Evolutionary conservation across 2,888 invertebrate species (phyloP), one percentile per base, ranked within the genome.

Genomic region (Netelia fuscicornis): DNA sequence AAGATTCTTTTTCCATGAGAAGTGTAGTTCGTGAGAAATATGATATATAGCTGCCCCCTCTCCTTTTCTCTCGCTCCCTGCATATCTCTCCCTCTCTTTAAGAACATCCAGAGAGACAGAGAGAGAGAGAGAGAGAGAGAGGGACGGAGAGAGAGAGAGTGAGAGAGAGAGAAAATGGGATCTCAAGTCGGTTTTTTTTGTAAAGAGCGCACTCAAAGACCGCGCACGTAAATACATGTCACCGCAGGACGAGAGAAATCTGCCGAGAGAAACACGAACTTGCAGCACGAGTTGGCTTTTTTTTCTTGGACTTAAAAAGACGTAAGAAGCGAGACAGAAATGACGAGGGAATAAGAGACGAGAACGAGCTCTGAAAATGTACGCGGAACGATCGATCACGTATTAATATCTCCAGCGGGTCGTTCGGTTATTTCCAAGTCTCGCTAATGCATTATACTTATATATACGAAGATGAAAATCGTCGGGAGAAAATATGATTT

Each of bases 391-490:
- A 83, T 79, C 78, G 83, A 83, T 79, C 52, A 25, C 74, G 68
- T 83, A 79, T 84, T 84, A 75, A 83, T 83, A 80, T 76, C 80
- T 80, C 76, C 48, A 17, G 80, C 70, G 74, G 72, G 64, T 79
- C 79, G 68, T 79, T 83, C 56, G 67, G 62, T 75, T 79, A 79
- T 79, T 83, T 79, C 68, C 54, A 83, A 75, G 75, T 10, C 48
- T 58, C 20, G 20, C 58, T 17, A 58, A 20, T 58, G 5, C 6
- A 58, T 58, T 17, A 58, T 58, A n/a, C 37, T 37, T 54, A 54
- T 2, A 1, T 54, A 30, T 54, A 10, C 2, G 3, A 1, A 10
- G 30, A 56, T 54, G 6, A 54, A 30, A 30, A 56, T 52, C 52
- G n/a, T 23, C 10, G n/a, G 25, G 30, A 54, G 25, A 10, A 54